Percentiles rank a stretch among this genome's conserved stretches.
Evolutionary conservation across 2,888 invertebrate genomes (phyloP).

Genomic region (Dusona sp.): DNA sequence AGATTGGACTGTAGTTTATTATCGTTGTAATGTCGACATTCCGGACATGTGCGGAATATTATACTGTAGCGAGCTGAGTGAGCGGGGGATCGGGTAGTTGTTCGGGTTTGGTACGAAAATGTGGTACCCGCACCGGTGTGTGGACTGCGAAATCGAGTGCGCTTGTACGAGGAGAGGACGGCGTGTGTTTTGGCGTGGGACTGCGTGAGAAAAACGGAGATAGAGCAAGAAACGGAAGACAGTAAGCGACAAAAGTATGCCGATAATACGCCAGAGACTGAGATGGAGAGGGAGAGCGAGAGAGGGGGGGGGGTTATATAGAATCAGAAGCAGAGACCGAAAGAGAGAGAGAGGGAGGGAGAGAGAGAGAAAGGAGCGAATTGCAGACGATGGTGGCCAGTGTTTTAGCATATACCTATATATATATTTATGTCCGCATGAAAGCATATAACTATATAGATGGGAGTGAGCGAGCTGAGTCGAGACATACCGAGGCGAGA

Average conservation of each 20-base stretch:
- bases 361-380: slow-evolving; percentile 55
- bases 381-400: slow-evolving; percentile 54
- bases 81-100: slow-evolving; percentile 38
- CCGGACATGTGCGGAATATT: slow-evolving; percentile 22
- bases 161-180: slow-evolving; percentile 33
- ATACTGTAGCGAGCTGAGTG: slow-evolving; percentile 37
- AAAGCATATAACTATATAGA: slow-evolving; percentile 8
- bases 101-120: slow-evolving; percentile 60
- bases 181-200: slow-evolving; percentile 31
- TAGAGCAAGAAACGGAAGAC: slow-evolving; percentile 24
- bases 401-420: slow-evolving; percentile 15
- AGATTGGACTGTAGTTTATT: slow-evolving; percentile 44
- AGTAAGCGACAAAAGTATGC: slow-evolving; percentile 76
- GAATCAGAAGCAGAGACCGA: slow-evolving; percentile 33
- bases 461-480: slow-evolving; percentile 83
- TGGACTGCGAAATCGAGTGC: slow-evolving; percentile 54
- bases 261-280: slow-evolving; percentile 79
- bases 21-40: neutral
- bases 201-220: slow-evolving; percentile 50
- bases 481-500: slow-evolving; percentile 85
- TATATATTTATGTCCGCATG: neutral
- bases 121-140: slow-evolving; percentile 54
- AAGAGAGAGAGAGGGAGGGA: slow-evolving; percentile 35
- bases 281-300: slow-evolving; percentile 20
- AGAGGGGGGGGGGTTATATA: slow-evolving; percentile 79